Base-by-base conservation (phyloP, 1,140 invertebrate genomes). In the Drosophila carrolli region DNA sequence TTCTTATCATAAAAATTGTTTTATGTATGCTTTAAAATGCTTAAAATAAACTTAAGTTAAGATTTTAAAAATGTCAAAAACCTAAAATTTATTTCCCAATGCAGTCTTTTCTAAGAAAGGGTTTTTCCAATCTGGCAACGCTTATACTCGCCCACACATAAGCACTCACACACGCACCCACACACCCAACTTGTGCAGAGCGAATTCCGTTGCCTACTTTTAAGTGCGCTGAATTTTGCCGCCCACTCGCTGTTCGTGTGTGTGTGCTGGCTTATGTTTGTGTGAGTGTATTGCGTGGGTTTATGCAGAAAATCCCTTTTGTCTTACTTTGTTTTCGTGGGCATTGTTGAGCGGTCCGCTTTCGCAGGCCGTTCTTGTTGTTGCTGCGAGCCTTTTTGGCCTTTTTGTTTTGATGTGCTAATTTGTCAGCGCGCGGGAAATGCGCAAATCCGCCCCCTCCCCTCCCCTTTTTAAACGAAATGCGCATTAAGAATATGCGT, bases 391-490 rank as follows among this genome's bases (percentile, higher is more conserved):
- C 67, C 65, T 65, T 53, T 68, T 68, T 46, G 59, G 67, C 54
- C 72, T 83, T 80, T 89, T 89, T 89, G 84, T 89, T 88, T 83
- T 80, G 80, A 88, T 88, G 76, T 76, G 76, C 84, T 89, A 83
- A 80, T 88, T 83, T 83, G 65, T 61, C 68, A 77, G 70, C 48
- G 65, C 51, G 67, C 77, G 75, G 73, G 43, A 84, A 86, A 75
- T 75, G 78, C 68, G 58, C 77, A 65, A 73, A 51, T 54, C 35
- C 73, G 38, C 23, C 9, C 13, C 29, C 41, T 23, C 41, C 13
- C 9, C 10, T 9, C 16, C 47, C 13, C 35, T 5, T 46, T 43
- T 8, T n/a, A 23, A 48, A 58, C 60, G 46, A 80, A 80, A 77
- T 88, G 84, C 84, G 84, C 84, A 89, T 89, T 83, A 77, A 44